phyloP scores from a whole-genome alignment of 2,113 vertebrate genomes.

The Bufo gargarizans region DNA sequence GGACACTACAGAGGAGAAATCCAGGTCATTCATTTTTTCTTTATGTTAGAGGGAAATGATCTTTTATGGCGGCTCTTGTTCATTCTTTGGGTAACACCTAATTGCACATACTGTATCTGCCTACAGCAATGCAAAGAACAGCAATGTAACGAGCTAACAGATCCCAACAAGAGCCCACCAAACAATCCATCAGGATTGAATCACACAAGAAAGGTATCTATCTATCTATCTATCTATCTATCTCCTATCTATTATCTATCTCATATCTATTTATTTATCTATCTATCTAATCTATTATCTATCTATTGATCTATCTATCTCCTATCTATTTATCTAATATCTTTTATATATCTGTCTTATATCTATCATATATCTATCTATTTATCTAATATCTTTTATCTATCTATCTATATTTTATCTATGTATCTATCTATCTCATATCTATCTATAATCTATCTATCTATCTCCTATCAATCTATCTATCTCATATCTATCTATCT shows the following conservation, averaged over 20 bases:
- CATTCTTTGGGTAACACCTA: conserved; percentile 33
- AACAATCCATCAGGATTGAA: conserved; percentile 6
- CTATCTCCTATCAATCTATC: no score
- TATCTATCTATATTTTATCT: no score
- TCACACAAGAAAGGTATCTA: background rate
- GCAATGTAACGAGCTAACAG: conserved; percentile 32
- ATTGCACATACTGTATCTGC: background rate
- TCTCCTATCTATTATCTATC: no score
- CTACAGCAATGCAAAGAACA: conserved; percentile 6
- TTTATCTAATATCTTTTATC: no score
- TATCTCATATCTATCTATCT: no score
- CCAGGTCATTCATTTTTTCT: no score
- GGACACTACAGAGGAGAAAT: no score
- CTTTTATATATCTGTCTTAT: no score
- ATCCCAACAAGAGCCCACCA: conserved; percentile 18
- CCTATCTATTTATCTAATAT: background rate
- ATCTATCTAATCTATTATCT: background rate
- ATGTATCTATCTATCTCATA: no score
- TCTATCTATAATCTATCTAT: no score
- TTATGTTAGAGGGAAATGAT: background rate
- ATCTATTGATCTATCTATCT: background rate
- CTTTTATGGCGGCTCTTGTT: background rate
- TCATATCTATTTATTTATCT: background rate
- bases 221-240: background rate
- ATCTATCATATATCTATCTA: no score